Evolutionary conservation across 2,888 invertebrate species (phyloP).

Genomic region (Julus scanicus): DNA sequence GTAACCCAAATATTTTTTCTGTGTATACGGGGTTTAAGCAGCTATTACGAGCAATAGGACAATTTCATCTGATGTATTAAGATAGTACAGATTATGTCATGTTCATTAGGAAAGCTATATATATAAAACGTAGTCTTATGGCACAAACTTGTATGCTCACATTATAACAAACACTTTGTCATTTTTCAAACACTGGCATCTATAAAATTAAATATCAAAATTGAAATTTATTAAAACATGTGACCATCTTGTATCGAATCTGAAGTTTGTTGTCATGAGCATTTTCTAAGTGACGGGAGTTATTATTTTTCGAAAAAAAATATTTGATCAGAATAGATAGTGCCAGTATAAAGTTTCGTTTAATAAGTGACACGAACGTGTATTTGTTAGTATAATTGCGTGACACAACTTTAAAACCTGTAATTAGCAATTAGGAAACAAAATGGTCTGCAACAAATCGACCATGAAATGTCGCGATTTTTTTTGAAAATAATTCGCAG

Average conservation of each 20-base stretch:
- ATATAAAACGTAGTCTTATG: too few relatives aligned
- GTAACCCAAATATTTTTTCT: neutral
- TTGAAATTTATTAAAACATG: too few relatives aligned
- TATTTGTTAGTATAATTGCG: conserved; percentile 10
- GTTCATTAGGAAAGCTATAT: too few relatives aligned
- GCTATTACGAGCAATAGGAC: neutral
- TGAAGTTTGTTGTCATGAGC: neutral
- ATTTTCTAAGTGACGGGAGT: neutral
- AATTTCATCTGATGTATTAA: too few relatives aligned
- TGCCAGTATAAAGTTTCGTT: neutral
- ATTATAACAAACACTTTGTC: too few relatives aligned
- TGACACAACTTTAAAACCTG: conserved; percentile 4
- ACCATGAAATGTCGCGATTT: neutral
- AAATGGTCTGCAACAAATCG: conserved; percentile 11
- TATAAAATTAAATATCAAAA: too few relatives aligned
- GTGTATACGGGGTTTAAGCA: too few relatives aligned
- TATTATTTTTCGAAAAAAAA: neutral
- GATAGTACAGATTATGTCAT: too few relatives aligned
- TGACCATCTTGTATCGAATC: conserved; percentile 5
- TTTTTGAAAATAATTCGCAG: neutral
- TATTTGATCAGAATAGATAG: conserved; percentile 12
- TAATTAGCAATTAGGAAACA: conserved; percentile 26
- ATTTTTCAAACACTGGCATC: too few relatives aligned
- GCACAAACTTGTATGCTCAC: too few relatives aligned
- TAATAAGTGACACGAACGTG: neutral